These are phyloP conservation scores for Dorcus hopei DNA, from an alignment of 2,888 invertebrate species.

Conservation along the genomic window DNA sequence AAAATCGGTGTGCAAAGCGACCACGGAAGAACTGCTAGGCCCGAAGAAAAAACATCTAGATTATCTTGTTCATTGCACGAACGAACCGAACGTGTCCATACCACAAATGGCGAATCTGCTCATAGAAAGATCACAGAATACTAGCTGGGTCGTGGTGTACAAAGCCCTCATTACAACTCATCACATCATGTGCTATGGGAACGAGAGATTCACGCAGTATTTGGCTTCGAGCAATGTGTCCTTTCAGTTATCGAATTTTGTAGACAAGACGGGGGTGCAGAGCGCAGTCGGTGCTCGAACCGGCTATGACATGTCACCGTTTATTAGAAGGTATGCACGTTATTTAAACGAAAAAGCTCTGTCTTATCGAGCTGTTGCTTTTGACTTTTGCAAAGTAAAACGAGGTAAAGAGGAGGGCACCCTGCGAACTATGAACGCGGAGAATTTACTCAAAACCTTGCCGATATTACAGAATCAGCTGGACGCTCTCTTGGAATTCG, in stretches of 20 bases:
- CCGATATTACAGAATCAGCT: slow-evolving; percentile 95
- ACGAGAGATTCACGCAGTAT: slow-evolving; percentile 99
- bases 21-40: slow-evolving; percentile 99
- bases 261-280: slow-evolving; percentile 97
- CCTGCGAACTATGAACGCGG: slow-evolving; percentile 94
- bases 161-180: slow-evolving; percentile 98
- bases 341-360: slow-evolving; percentile 99
- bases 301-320: slow-evolving; percentile 98
- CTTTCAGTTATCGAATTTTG: slow-evolving; percentile 95
- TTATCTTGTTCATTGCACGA: slow-evolving; percentile 99
- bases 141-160: slow-evolving; percentile 98
- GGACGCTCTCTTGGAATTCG: slow-evolving; percentile 95
- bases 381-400: slow-evolving; percentile 99
- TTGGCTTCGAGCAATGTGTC: slow-evolving; percentile 99
- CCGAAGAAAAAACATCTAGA: slow-evolving; percentile 99
- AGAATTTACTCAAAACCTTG: slow-evolving; percentile 94
- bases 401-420: slow-evolving; percentile 98
- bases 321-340: slow-evolving; percentile 97
- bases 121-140: slow-evolving; percentile 96
- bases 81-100: slow-evolving; percentile 99
- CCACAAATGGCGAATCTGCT: slow-evolving; percentile 98
- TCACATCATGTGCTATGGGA: slow-evolving; percentile 99
- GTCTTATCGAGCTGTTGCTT: slow-evolving; percentile 97
- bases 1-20: slow-evolving; percentile 99
- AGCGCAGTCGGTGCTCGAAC: slow-evolving; percentile 72